A percentile compares a stretch with the other conserved stretches of the same genome.
Conservation (phyloP, 2,113 vertebrate genomes). For the Charina bottae region DNA sequence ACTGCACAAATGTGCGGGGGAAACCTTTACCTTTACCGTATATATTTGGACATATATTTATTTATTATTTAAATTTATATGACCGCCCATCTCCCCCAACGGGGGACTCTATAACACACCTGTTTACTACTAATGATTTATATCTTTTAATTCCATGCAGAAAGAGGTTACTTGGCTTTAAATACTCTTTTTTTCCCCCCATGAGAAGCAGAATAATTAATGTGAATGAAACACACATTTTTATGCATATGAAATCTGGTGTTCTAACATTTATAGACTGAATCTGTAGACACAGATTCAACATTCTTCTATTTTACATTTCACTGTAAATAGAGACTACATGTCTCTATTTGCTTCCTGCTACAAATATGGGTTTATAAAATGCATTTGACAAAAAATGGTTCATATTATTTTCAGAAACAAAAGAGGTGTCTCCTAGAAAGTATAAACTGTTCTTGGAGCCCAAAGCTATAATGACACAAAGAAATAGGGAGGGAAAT, state of each 20-base stretch:
- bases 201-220: neutral
- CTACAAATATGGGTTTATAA: neutral
- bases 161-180: neutral
- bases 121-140: neutral
- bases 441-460: neutral
- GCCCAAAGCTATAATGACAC: neutral
- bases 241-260: neutral
- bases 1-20: no score
- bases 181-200: neutral
- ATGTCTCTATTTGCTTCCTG: no score
- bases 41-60: neutral
- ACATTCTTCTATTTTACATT: neutral
- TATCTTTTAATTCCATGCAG: neutral
- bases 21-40: no score
- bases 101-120: neutral
- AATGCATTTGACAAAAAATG: neutral
- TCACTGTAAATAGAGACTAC: no score
- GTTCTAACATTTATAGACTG: neutral
- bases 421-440: neutral
- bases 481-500: no score
- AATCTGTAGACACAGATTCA: neutral
- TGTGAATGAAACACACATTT: neutral
- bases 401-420: neutral
- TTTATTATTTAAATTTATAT: no score
- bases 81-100: no score